A percentile compares a stretch with the other conserved stretches of the same genome.
Conservation (phyloP, 2,888 invertebrate species). For the Crossocerus cetratus region DNA sequence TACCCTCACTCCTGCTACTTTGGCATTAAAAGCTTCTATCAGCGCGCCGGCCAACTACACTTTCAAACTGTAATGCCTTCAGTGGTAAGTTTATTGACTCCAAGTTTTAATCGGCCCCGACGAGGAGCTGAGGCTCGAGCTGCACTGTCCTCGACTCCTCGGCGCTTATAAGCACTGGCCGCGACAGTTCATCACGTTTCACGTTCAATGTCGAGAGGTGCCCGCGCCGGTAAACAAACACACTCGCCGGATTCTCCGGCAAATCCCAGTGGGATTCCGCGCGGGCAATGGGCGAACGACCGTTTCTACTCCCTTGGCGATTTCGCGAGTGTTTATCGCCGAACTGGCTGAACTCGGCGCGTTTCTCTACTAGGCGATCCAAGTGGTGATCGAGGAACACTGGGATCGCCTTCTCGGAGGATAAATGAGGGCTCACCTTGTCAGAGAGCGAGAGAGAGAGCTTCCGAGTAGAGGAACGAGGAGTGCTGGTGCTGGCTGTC, state of each 20-base stretch:
- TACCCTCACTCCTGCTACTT: neutral
- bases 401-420: neutral
- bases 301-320: neutral
- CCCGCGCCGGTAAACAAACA: constrained; percentile 23
- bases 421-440: neutral
- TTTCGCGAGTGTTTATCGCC: neutral
- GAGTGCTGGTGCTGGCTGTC: neutral
- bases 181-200: constrained; percentile 14
- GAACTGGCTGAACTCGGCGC: neutral
- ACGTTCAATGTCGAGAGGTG: constrained; percentile 13
- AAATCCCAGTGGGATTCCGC: neutral
- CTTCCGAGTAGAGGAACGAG: neutral
- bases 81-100: neutral
- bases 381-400: neutral
- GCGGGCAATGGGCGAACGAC: neutral
- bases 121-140: neutral
- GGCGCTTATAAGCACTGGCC: constrained; percentile 9
- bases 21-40: neutral
- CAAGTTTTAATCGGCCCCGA: neutral
- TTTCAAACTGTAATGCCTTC: too few relatives aligned
- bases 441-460: neutral
- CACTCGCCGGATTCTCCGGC: neutral
- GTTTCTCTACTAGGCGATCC: too few relatives aligned
- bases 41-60: neutral
- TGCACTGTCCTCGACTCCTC: neutral